Conservation (phyloP, 2,113 vertebrate genomes). For the Macquaria australasica region DNA sequence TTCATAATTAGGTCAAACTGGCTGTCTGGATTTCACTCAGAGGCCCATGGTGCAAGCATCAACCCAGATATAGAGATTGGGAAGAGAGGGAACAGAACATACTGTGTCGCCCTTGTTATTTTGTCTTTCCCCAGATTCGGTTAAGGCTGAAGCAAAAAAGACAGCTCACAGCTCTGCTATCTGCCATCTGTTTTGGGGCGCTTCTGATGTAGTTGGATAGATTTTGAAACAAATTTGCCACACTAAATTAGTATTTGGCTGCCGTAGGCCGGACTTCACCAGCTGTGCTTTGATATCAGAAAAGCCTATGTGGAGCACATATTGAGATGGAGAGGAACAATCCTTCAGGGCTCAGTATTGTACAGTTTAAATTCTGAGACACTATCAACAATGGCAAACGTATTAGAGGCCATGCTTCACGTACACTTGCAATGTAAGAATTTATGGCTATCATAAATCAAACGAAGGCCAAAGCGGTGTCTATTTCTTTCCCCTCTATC, state of each 20-base stretch:
- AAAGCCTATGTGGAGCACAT: conserved; percentile 38
- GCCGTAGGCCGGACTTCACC: conserved; percentile 53
- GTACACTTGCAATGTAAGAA: conserved; percentile 30
- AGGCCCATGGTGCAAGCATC: conserved; percentile 58
- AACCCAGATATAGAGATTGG: conserved; percentile 71
- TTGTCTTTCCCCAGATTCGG: conserved; percentile 33
- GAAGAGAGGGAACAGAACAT: conserved; percentile 55
- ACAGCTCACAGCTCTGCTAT: conserved; percentile 49
- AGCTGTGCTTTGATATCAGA: conserved; percentile 59
- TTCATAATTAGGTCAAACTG: conserved; percentile 77
- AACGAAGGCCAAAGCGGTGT: conserved; percentile 51
- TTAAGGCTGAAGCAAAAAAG: conserved; percentile 40
- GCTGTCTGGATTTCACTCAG: conserved; percentile 63
- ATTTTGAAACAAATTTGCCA: conserved; percentile 71
- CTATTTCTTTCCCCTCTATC: conserved; percentile 28
- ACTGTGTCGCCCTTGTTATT: conserved; percentile 38
- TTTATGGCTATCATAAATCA: conserved; percentile 64
- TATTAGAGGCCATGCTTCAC: conserved; percentile 24
- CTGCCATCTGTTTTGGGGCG: conserved; percentile 69
- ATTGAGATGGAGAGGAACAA: conserved; percentile 38
- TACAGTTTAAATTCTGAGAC: conserved; percentile 30
- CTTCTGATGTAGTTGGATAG: conserved; percentile 60
- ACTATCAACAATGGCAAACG: conserved; percentile 25
- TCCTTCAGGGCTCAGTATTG: conserved; percentile 42
- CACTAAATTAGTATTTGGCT: conserved; percentile 70